A percentile compares a stretch with the other conserved stretches of the same genome.
Evolutionary conservation across 2,888 invertebrate species (phyloP).

Genomic region (Oxystoma pomonae): DNA sequence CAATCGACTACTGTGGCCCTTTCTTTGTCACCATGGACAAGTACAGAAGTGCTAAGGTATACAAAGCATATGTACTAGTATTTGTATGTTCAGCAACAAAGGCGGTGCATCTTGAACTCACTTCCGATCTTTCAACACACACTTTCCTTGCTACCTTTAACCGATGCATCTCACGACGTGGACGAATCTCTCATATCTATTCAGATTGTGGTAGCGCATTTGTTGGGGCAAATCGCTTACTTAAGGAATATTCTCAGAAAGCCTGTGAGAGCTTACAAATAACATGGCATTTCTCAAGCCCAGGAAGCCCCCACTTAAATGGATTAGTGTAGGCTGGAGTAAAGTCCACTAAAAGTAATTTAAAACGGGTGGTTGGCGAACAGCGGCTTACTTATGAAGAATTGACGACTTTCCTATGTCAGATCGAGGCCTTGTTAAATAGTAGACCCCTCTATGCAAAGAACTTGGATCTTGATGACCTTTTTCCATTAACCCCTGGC

Average conservation of each 20-base stretch:
- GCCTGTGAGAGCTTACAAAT: background rate
- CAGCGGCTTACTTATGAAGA: background rate
- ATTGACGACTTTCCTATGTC: background rate
- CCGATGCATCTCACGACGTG: background rate
- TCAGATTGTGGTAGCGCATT: background rate
- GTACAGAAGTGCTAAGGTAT: background rate
- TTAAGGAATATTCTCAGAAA: background rate
- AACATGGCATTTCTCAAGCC: too few species aligned
- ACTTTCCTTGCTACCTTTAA: background rate
- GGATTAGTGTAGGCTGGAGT: background rate
- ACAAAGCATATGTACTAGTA: background rate
- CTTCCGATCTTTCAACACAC: background rate
- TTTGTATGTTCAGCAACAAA: constrained; percentile 2
- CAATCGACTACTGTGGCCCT: background rate
- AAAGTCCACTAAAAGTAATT: background rate
- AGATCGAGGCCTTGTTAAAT: background rate
- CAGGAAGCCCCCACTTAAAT: background rate
- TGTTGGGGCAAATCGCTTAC: background rate
- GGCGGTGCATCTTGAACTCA: background rate
- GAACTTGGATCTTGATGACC: background rate
- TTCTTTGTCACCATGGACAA: background rate
- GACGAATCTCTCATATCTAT: background rate
- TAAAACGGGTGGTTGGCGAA: background rate
- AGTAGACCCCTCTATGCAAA: background rate
- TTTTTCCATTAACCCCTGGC: background rate